Base-by-base conservation (phyloP, 2,888 invertebrate genomes). In the Liopterus haemorrhoidalis region DNA sequence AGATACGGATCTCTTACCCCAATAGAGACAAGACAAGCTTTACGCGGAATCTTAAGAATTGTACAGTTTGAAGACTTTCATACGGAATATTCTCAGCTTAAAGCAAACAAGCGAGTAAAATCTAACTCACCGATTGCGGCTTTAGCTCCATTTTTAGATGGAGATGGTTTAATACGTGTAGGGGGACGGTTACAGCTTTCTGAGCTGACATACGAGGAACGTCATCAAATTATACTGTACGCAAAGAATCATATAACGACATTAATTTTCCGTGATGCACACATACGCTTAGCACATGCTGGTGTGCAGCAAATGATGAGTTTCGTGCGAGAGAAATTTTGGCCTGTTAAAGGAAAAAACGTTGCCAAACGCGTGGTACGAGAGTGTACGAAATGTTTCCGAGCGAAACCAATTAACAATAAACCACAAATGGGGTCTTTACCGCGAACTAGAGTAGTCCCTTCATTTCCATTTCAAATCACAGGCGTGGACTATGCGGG, bases 181-280 rank as follows among this genome's bases (percentile, higher is more conserved):
- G 55, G 54, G 5, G 55, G 53, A 5, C 28, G 55, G 38, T 22
- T 55, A 8, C 3, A 35, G 11, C 27, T 49, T 43, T 45, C 51
- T 2, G 22, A 35, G 2, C 38, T 48, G 12, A 12, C 24, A 4
- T 46, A 21, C 15, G 45, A 53, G 6, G 36, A 45, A 30, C 47
- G 49, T 31, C 46, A 53, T 39, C 54, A 49, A 5, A 43, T 52
- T 8, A 2, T 55, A 2, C 16, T 56, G 2, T 37, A 49, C 2
- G n/a, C 5, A 2, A 47, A 39, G 4, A 37, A 49, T 41, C 18
- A 33, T 8, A 22, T 51, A 9, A 32, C 47, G 4, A 28, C 37
- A 11, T 19, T 55, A 15, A 43, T 54, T 11, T 22, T 57, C 2
- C 8, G n/a, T 3, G 8, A 38, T 28, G 35, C 44, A n/a, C 56